Evolutionary conservation across 2,888 invertebrate species (phyloP).

Genomic region (Caenorhabditis macrosperma): DNA sequence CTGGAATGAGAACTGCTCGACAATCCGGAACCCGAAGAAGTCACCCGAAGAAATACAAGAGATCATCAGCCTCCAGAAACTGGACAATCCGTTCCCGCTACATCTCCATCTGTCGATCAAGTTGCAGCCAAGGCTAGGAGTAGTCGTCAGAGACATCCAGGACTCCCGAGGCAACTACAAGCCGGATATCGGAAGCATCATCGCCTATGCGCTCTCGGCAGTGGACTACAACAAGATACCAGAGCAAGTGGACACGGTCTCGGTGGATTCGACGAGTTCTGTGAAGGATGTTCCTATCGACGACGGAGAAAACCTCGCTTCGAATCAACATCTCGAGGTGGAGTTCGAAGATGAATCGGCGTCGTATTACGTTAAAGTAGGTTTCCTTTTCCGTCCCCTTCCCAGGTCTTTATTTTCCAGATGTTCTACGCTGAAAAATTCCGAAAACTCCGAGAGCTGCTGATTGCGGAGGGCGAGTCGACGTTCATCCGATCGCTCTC

Average conservation of each 20-base stretch:
- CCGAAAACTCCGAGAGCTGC: constrained; percentile 86
- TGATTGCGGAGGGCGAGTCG: constrained; percentile 83
- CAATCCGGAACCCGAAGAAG: constrained; percentile 25
- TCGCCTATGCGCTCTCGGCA: constrained; percentile 88
- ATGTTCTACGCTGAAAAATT: constrained; percentile 91
- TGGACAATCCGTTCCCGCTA: constrained; percentile 72
- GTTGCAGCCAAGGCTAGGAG: constrained; percentile 65
- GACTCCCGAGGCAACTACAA: constrained; percentile 68
- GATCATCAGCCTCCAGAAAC: constrained; percentile 32
- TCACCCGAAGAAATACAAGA: constrained; percentile 35
- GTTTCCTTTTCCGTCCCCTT: neutral
- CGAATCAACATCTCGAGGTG: constrained; percentile 81
- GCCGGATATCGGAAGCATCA: constrained; percentile 83
- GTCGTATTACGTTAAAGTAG: constrained; percentile 88
- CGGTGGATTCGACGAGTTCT: constrained; percentile 32
- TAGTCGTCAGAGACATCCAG: constrained; percentile 74
- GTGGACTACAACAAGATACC: constrained; percentile 84
- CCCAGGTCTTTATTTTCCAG: constrained; percentile 54
- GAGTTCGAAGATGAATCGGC: constrained; percentile 85
- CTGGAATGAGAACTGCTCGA: constrained; percentile 72
- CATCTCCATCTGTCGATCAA: constrained; percentile 69
- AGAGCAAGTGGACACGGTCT: constrained; percentile 39
- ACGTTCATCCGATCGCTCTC: constrained; percentile 89
- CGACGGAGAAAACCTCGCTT: constrained; percentile 42
- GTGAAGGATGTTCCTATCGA: constrained; percentile 14